Evolutionary conservation across 1,140 invertebrate species (phyloP), one percentile per base, ranked within the genome.

Genomic region (Pectinophora gossypiella): DNA sequence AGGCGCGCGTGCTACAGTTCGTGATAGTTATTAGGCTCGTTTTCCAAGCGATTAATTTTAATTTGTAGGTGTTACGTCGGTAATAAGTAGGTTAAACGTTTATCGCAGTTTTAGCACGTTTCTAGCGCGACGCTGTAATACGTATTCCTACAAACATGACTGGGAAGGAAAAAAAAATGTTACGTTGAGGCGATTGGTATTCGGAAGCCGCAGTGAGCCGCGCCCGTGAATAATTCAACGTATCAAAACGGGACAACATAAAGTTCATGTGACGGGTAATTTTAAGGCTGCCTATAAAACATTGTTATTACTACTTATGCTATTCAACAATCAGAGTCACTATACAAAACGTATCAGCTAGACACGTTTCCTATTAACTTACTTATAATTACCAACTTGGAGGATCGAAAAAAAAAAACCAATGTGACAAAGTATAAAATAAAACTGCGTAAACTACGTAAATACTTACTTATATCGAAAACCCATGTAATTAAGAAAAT

Each of bases 201-300:
- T 66, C 64, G 54, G 32, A 36, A 36, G 53, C 43, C 40, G 53
- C 9, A 36, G 18, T 55, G 46, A 13, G 54, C 52, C 48, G 54
- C 16, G 50, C n/a, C 36, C 53, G 49, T 67, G 61, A 60, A 67
- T 67, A 56, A 67, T 67, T 67, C 64, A 67, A 64, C 54, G 48
- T 15, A 15, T 18, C 55, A 56, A 43, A 48, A n/a, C n/a, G n/a
- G n/a, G 42, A 38, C 51, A 53, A 47, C 22, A 51, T 53, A 46
- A 49, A 44, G 47, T 23, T 53, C 51, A 61, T 61, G 50, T 61
- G 57, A 61, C 46, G 27, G 48, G 56, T 56, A 57, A 54, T 64
- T 61, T 59, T 51, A 56, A 60, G 52, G 45, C 48, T 10, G 23
- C n/a, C n/a, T n/a, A n/a, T n/a, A n/a, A n/a, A n/a, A n/a, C n/a